Evolutionary conservation across 2,797 vertebrate species (phyloP), one percentile per base, ranked within the genome.

Genomic region (Myoxocephalus aenaeus): DNA sequence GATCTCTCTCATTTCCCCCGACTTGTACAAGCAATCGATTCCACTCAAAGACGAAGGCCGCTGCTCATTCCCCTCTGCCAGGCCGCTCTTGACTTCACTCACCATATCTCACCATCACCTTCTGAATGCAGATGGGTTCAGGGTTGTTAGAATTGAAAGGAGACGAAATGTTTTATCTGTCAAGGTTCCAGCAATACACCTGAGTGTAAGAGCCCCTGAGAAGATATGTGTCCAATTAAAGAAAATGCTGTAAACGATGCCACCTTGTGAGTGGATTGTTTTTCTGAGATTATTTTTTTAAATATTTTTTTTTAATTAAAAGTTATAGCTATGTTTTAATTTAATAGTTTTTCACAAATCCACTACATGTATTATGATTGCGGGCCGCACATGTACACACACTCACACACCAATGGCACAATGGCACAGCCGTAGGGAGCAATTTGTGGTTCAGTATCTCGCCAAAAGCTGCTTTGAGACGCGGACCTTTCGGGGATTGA

Each of bases 1-100:
- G 86, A 82, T 85, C 80, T 62, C 81, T 82, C 89, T 90, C 86
- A 90, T 92, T 91, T 93, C 89, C 92, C 85, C 85, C 22, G 70
- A 87, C 88, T 86, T 82, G 83, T 83, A 89, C 87, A 70, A 86
- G 84, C 82, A 61, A 93, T 93, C 88, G 84, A 93, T 92, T 91
- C 68, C 82, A 87, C 87, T 92, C 89, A 82, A 46, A 89, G 81
- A 83, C 51, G 69, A 88, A 84, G 78, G 83, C 87, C 12, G 22
- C 64, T 1, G 78, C 83, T 83, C 85, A 67, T 81, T 73, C 84
- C 70, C 77, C 10, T 20, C 65, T 6, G 46, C 82, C 71, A 36
- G 51, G 56, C 62, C 7, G 14, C 76, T 73, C 75, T 72, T 15
- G n/a, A 70, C 75, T 82, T 73, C 77, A 38, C 80, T 75, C 65